Evolutionary conservation across 2,888 invertebrate genomes (phyloP).

Genomic region (Apodemia hepburni): DNA sequence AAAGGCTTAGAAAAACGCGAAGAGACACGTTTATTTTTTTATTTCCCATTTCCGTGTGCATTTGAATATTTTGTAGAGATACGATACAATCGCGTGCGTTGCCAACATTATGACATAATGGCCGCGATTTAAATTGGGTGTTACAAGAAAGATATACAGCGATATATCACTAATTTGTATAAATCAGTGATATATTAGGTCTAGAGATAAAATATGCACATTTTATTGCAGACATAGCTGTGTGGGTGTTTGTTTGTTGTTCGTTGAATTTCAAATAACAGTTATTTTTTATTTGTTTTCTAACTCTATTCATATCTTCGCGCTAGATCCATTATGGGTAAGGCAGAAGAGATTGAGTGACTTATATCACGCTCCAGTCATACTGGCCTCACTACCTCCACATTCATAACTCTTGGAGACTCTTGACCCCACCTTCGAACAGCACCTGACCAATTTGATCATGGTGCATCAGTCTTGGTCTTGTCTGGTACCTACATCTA

Average conservation of each 20-base stretch:
- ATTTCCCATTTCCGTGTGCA: conserved; percentile 20
- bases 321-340: too few relatives aligned
- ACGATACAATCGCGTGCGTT: conserved; percentile 28
- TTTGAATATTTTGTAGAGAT: conserved; percentile 10
- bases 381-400: too few relatives aligned
- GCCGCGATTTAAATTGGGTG: conserved; percentile 17
- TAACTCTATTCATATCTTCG: too few relatives aligned
- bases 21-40: conserved; percentile 22
- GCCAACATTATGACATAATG: conserved; percentile 21
- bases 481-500: too few relatives aligned
- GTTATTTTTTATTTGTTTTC: background rate
- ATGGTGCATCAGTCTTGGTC: too few relatives aligned
- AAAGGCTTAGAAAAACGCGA: conserved; percentile 1
- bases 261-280: background rate
- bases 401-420: too few relatives aligned
- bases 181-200: background rate
- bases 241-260: background rate
- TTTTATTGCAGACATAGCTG: background rate
- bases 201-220: background rate
- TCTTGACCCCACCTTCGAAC: too few relatives aligned
- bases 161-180: background rate
- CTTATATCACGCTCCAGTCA: too few relatives aligned
- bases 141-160: background rate
- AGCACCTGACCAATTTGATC: too few relatives aligned
- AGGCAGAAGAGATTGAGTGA: too few relatives aligned